Evolutionary conservation across 2,113 vertebrate genomes (phyloP).

Genomic region (Pyxicephalus adspersus): DNA sequence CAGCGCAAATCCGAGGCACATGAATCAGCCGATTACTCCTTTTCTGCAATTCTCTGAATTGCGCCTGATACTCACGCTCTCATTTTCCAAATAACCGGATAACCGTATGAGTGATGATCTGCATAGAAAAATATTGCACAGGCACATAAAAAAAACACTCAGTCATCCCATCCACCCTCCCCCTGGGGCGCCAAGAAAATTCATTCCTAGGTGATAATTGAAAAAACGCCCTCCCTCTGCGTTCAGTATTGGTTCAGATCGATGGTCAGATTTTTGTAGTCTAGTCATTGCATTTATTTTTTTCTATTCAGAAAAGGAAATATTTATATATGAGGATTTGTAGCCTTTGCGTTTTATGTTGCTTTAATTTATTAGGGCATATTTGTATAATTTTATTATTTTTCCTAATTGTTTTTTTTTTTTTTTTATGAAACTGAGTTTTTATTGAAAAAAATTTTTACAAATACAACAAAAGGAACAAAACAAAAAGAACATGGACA

Average conservation of each 20-base stretch:
- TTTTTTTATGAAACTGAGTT: too few species aligned
- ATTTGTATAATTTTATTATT: too few species aligned
- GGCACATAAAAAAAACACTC: background rate
- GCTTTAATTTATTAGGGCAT: too few species aligned
- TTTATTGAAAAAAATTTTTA: too few species aligned
- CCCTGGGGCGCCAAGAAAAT: background rate
- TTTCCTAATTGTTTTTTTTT: too few species aligned
- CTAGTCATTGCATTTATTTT: background rate
- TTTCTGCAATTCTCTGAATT: background rate
- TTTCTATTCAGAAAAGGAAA: background rate
- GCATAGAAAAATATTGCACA: background rate
- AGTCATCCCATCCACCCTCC: background rate
- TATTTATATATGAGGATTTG: background rate
- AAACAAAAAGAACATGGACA: too few species aligned
- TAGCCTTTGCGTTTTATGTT: background rate
- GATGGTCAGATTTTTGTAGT: background rate
- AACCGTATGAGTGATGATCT: background rate
- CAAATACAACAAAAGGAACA: too few species aligned
- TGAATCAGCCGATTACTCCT: background rate
- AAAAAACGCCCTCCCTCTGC: background rate
- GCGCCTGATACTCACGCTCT: background rate
- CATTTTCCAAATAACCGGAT: too few species aligned
- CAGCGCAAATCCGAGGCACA: background rate
- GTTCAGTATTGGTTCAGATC: background rate
- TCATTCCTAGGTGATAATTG: slow-evolving; percentile 35